These are phyloP conservation scores for Selene dorsalis DNA, from an alignment of 2,797 vertebrate genomes.

Conservation along the genomic window DNA sequence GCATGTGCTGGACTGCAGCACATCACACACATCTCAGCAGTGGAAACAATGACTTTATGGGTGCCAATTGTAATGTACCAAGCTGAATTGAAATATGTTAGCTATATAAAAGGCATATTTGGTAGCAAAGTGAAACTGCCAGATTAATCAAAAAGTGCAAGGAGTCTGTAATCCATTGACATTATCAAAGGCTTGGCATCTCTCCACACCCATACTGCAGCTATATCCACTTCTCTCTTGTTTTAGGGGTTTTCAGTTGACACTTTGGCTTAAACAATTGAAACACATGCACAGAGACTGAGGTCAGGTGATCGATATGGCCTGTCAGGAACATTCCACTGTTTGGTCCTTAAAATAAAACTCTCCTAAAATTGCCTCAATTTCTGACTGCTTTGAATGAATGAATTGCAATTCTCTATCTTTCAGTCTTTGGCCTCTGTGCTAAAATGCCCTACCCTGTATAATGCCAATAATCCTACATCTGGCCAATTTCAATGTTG, in stretches of 20 bases:
- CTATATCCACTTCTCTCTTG: constrained; percentile 11
- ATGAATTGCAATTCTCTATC: not conserved
- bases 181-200: not conserved
- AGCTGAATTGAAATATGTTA: not conserved
- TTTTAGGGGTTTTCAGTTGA: constrained; percentile 17
- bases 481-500: not conserved
- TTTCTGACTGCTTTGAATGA: not conserved
- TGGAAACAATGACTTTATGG: not conserved
- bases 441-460: constrained; percentile 1
- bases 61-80: not conserved
- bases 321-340: constrained; percentile 32
- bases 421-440: not conserved
- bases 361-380: not conserved
- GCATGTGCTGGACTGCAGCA: not conserved
- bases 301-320: constrained; percentile 42
- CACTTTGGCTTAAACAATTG: constrained; percentile 13
- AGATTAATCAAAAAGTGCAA: not conserved
- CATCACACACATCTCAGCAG: not conserved
- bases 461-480: not conserved
- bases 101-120: constrained; percentile 1
- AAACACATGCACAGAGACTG: constrained; percentile 30
- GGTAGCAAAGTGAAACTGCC: not conserved
- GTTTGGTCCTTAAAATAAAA: not conserved
- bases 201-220: constrained; percentile 1
- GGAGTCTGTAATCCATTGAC: not conserved